Percentiles rank a stretch among this genome's conserved stretches.
phyloP scores from a whole-genome alignment of 2,888 invertebrate genomes.

The Lingula anatina region DNA sequence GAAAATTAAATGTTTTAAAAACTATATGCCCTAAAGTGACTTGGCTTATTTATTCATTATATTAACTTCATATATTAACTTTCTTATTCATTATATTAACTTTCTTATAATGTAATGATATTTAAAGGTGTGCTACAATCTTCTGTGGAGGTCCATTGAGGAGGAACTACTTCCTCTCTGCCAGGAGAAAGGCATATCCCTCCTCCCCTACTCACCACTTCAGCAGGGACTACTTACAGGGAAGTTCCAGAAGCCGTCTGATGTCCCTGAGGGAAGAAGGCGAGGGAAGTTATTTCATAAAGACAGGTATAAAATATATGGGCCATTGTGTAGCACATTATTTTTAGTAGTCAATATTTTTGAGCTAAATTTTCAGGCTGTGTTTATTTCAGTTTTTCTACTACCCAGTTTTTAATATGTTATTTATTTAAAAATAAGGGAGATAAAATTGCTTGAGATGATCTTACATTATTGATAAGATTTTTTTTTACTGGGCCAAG shows the following conservation, averaged over 20 bases:
- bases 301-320: constrained; percentile 30
- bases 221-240: constrained; percentile 46
- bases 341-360: background rate
- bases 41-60: too few relatives aligned
- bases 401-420: too few relatives aligned
- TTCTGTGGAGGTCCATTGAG: constrained; percentile 43
- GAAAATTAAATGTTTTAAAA: too few relatives aligned
- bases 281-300: constrained; percentile 35
- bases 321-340: background rate
- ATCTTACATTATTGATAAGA: background rate
- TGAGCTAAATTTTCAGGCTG: too few relatives aligned
- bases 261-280: constrained; percentile 39
- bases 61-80: too few relatives aligned
- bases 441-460: background rate
- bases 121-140: constrained; percentile 40
- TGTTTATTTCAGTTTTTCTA: too few relatives aligned
- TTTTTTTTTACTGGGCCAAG: too few relatives aligned
- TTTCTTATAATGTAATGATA: background rate
- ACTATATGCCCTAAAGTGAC: too few relatives aligned
- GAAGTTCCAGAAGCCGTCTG: constrained; percentile 26
- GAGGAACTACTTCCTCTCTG: constrained; percentile 35
- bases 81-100: too few relatives aligned
- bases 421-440: too few relatives aligned
- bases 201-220: constrained; percentile 47
- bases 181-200: constrained; percentile 24